Evolutionary conservation across 2,113 vertebrate species (phyloP), one percentile per base, ranked within the genome.

Genomic region (Echinops telfairi): DNA sequence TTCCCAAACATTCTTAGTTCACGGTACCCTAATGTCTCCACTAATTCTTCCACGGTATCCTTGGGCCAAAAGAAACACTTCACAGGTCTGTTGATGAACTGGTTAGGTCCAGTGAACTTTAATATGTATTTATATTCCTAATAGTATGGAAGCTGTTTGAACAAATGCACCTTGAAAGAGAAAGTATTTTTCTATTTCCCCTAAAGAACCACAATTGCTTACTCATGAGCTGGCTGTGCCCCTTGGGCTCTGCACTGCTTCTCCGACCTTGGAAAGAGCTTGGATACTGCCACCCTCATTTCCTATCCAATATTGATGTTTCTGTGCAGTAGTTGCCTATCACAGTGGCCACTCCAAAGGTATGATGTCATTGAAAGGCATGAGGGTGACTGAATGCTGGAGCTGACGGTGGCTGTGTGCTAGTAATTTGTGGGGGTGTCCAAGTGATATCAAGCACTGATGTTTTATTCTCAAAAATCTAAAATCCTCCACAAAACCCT

Each of bases 211-310:
- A 53, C 10, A 53, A 53, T 53, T 14, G 10, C 47, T 10, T 53
- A 10, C 47, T 53, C 9, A 12, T 53, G 16, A 62, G 16, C 60
- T 62, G 22, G 5, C 17, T 81, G 36, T 94, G 60, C 53, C 66
- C 90, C 27, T 78, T 92, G 91, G 91, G 68, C 36, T 40, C 66
- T 75, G 73, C 9, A 87, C 53, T 92, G 8, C 76, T 83, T 93
- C 68, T 95, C 79, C 91, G 93, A 94, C 80, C 68, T 85, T 81
- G 80, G 83, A 75, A 78, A 92, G 27, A 78, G 60, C 93, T 91
- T 87, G 82, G 62, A 47, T 85, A 88, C 77, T 93, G 86, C 47
- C 95, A 62, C n/a, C 43, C 33, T 95, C 78, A 92, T 94, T 93
- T 92, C 81, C 95, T 94, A 33, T 80, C 95, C 66, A 60, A 4